A percentile compares a stretch with the other conserved stretches of the same genome.
phyloP scores from a whole-genome alignment of 2,888 invertebrate species.

The Podotricha telesiphe region DNA sequence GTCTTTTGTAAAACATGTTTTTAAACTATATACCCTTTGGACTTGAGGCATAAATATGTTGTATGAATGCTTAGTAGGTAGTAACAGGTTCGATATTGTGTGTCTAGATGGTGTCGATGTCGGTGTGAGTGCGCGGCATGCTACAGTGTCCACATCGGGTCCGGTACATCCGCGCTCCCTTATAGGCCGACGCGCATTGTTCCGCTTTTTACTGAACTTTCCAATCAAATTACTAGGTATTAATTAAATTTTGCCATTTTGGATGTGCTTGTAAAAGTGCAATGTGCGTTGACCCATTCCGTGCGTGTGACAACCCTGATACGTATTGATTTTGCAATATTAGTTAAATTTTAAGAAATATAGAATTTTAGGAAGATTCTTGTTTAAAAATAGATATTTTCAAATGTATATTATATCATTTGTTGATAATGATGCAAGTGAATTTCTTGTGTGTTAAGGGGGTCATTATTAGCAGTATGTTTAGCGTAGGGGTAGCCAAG shows the following conservation, averaged over 20 bases:
- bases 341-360: neutral
- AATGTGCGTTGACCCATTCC: constrained; percentile 29
- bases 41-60: neutral
- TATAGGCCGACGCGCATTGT: constrained; percentile 30
- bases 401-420: too few species aligned
- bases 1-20: too few species aligned
- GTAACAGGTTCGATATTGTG: neutral
- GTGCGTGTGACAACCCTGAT: constrained; percentile 27
- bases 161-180: constrained; percentile 39
- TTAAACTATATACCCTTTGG: neutral
- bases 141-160: constrained; percentile 34
- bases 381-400: neutral
- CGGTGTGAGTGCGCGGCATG: constrained; percentile 45
- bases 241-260: constrained; percentile 7
- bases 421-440: neutral
- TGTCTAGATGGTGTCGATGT: constrained; percentile 52
- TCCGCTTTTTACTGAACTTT: constrained; percentile 1
- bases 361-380: neutral
- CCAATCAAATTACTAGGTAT: constrained; percentile 3
- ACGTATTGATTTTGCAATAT: constrained; percentile 6
- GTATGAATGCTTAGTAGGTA: too few species aligned
- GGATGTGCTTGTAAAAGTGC: neutral
- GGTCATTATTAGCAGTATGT: constrained; percentile 15
- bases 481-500: neutral
- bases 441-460: neutral